These are phyloP conservation scores for Lucifuga dentata DNA, from an alignment of 2,113 vertebrate species.

Conservation along the genomic window DNA sequence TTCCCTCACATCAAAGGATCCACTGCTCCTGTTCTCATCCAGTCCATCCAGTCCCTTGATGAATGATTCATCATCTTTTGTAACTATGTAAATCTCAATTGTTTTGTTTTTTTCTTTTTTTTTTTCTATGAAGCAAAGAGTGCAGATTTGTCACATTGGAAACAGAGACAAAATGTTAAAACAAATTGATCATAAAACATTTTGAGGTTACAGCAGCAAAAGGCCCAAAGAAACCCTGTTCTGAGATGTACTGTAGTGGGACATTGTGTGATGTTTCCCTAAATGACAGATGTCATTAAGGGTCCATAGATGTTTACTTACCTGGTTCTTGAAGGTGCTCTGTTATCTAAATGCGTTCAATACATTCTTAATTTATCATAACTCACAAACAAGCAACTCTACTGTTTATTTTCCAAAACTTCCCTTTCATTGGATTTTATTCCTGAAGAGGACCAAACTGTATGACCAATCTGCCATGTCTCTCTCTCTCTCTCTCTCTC, in stretches of 20 bases:
- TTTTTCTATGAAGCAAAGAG: conserved; percentile 25
- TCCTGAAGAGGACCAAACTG: conserved; percentile 39
- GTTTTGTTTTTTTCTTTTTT: background rate
- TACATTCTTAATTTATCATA: conserved; percentile 15
- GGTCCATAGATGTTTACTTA: background rate
- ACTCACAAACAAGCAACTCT: conserved; percentile 12
- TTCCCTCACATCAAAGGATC: conserved; percentile 17
- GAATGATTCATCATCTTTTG: background rate
- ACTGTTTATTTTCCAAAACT: conserved; percentile 35
- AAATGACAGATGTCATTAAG: conserved; percentile 10
- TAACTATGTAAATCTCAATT: background rate
- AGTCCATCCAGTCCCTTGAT: background rate
- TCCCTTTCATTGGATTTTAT: conserved; percentile 9
- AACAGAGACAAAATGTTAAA: conserved; percentile 1
- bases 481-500: conserved; percentile 40
- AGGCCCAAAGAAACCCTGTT: conserved; percentile 37
- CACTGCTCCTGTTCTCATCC: background rate
- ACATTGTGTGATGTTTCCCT: background rate
- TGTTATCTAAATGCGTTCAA: conserved; percentile 47
- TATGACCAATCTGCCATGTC: conserved; percentile 25
- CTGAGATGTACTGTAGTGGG: background rate
- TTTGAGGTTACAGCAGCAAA: conserved; percentile 31
- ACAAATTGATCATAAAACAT: too few relatives aligned
- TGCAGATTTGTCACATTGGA: conserved; percentile 17
- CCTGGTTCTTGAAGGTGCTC: conserved; percentile 50